These are phyloP conservation scores for Cosmia trapezina DNA, from an alignment of 2,888 invertebrate species.

Conservation along the genomic window DNA sequence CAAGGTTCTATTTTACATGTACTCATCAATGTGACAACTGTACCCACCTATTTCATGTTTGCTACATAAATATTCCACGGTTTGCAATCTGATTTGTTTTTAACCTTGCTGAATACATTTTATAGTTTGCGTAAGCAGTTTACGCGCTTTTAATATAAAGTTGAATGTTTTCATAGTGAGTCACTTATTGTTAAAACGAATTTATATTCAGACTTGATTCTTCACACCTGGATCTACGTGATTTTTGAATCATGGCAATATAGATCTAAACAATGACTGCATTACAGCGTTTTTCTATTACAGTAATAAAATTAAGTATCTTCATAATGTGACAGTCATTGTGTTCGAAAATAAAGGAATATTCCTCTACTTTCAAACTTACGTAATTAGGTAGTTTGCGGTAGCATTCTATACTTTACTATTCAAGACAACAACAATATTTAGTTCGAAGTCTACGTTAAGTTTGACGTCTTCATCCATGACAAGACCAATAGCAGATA, in stretches of 20 bases:
- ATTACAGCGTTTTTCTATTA: constrained; percentile 40
- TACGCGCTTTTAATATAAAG: constrained; percentile 69
- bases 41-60: constrained; percentile 73
- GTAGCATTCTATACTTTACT: constrained; percentile 25
- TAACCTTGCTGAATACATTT: constrained; percentile 76
- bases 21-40: constrained; percentile 69
- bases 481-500: constrained; percentile 35
- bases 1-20: constrained; percentile 67
- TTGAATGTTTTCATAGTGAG: constrained; percentile 69
- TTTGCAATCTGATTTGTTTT: constrained; percentile 74
- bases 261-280: constrained; percentile 43
- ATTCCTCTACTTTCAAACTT: constrained; percentile 40
- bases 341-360: constrained; percentile 33
- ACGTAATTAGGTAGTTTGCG: constrained; percentile 25
- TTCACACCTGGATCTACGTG: constrained; percentile 61
- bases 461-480: constrained; percentile 41
- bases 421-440: constrained; percentile 32
- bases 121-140: constrained; percentile 71
- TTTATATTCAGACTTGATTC: constrained; percentile 62
- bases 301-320: constrained; percentile 50
- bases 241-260: constrained; percentile 61
- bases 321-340: constrained; percentile 25
- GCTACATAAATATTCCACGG: constrained; percentile 74
- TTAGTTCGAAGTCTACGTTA: constrained; percentile 28
- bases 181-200: constrained; percentile 59